Conservation (phyloP, 2,113 vertebrate species). For the human (Homo sapiens) region GRCh38 chr1:100399501-100400000, state of each 20-base stretch:
- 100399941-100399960: not conserved
- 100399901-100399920: not conserved
- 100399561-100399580: not conserved
- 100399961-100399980: not conserved
- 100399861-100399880: not conserved
- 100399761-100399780: not conserved
- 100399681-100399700: not conserved
- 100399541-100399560: not conserved
- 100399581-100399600: not conserved
- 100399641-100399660: conserved; percentile 4
- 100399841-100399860: not conserved
- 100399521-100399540: not conserved
- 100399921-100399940: not conserved
- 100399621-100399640: not conserved
- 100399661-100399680: not conserved
- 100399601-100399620: not conserved
- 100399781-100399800: not conserved
- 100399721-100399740: not conserved
- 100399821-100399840: too few relatives aligned
- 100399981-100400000: not conserved
- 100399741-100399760: not conserved
- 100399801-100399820: too few relatives aligned
- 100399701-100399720: not conserved
- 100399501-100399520: not conserved
- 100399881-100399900: not conserved